These are phyloP conservation scores for Apamea anceps DNA, from an alignment of 2,888 invertebrate genomes.

Conservation along the genomic window DNA sequence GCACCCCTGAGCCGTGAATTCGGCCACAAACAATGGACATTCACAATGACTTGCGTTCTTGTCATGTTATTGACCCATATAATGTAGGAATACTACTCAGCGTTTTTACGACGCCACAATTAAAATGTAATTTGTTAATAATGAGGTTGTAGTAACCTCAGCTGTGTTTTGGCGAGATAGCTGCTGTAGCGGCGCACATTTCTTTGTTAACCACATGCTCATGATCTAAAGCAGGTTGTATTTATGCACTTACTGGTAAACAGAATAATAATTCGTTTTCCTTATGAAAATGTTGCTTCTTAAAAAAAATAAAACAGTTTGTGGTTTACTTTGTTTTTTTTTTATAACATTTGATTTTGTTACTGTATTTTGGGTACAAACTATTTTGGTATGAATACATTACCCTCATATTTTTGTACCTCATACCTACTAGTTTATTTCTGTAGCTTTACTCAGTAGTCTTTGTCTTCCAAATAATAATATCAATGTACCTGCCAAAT, in stretches of 20 bases:
- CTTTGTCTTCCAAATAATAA: not conserved
- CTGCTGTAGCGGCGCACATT: not conserved
- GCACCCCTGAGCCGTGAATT: conserved; percentile 35
- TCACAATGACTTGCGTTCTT: conserved; percentile 60
- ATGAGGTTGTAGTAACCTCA: not conserved
- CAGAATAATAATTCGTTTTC: not conserved
- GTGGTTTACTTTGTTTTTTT: conserved; percentile 10
- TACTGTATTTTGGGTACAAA: not conserved
- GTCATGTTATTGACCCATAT: conserved; percentile 53
- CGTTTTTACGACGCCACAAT: conserved; percentile 38
- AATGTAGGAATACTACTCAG: not conserved
- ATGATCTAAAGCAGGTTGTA: not conserved
- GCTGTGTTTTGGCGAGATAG: not conserved
- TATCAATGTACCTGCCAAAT: not conserved
- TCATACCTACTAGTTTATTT: not conserved
- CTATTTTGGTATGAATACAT: not conserved
- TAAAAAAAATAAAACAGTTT: not conserved
- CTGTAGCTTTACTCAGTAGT: not conserved
- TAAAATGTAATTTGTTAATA: conserved; percentile 57
- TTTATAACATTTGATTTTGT: not conserved
- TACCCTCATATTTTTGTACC: not conserved
- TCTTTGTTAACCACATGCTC: not conserved
- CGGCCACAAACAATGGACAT: conserved; percentile 37
- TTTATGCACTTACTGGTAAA: not conserved
- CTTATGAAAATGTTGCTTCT: too few species aligned